Evolutionary conservation across 1,140 invertebrate species (phyloP).

Genomic region (Drosophila funebris): DNA sequence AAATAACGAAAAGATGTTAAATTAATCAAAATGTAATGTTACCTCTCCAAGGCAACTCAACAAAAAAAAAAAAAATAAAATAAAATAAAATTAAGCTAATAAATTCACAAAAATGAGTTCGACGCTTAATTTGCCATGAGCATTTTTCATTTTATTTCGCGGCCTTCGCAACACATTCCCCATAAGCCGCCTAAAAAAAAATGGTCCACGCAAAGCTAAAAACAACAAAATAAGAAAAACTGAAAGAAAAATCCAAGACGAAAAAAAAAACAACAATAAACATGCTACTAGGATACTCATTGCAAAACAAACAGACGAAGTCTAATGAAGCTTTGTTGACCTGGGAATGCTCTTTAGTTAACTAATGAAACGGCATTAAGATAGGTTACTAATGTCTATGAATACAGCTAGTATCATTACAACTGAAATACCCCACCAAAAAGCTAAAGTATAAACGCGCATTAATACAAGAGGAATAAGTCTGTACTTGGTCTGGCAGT

Average conservation of each 20-base stretch:
- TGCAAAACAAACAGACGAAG: neutral
- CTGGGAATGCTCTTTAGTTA: constrained; percentile 1
- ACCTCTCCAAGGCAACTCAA: constrained; percentile 42
- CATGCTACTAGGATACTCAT: neutral
- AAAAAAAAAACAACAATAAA: constrained; percentile 16
- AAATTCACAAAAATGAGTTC: constrained; percentile 80
- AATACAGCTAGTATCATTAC: too few relatives aligned
- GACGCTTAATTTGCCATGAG: constrained; percentile 80
- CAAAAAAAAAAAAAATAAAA: neutral
- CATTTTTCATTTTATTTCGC: constrained; percentile 76
- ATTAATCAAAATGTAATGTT: constrained; percentile 78
- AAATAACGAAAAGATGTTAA: constrained; percentile 53
- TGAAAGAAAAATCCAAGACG: constrained; percentile 11
- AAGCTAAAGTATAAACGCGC: constrained; percentile 37
- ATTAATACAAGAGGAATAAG: too few relatives aligned
- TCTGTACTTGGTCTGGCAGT: neutral
- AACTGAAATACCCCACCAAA: neutral
- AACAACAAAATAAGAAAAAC: constrained; percentile 4
- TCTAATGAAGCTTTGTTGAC: constrained; percentile 16
- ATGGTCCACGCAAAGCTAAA: constrained; percentile 20
- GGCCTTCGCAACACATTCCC: constrained; percentile 11
- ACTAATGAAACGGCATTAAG: too few relatives aligned
- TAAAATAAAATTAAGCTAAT: constrained; percentile 69
- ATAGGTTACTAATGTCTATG: neutral
- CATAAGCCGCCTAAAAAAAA: constrained; percentile 21